phyloP scores from a whole-genome alignment of 2,797 vertebrate species.

The Leucoraja ocellata region DNA sequence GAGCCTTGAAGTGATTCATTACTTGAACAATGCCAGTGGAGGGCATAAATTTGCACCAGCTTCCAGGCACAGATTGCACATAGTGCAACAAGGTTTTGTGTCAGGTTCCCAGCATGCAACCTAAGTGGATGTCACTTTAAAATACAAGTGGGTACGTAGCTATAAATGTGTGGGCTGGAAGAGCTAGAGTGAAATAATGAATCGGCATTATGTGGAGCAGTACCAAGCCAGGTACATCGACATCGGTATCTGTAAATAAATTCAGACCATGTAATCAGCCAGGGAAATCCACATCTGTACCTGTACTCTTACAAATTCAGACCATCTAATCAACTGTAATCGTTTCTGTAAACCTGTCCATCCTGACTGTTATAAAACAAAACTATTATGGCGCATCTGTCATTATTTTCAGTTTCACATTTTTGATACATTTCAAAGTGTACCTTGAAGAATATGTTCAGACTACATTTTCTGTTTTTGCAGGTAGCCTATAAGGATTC shows the following conservation, averaged over 20 bases:
- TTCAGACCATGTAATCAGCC: not conserved
- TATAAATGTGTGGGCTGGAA: too few species aligned
- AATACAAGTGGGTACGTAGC: too few species aligned
- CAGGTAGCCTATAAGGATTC: slow-evolving; percentile 55
- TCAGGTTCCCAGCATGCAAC: too few species aligned
- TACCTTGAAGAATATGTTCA: not conserved
- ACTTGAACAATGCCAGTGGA: too few species aligned
- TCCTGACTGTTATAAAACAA: not conserved
- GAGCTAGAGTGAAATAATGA: too few species aligned
- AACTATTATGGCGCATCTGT: not conserved
- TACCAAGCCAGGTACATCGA: too few species aligned
- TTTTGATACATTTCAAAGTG: not conserved
- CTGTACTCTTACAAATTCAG: not conserved
- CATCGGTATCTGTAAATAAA: not conserved
- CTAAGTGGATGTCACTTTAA: too few species aligned
- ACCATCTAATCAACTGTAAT: not conserved
- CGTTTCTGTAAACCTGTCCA: not conserved
- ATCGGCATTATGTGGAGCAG: too few species aligned
- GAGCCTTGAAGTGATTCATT: too few species aligned
- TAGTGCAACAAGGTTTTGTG: too few species aligned
- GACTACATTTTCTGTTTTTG: not conserved
- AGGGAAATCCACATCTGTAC: not conserved
- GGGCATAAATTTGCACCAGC: too few species aligned
- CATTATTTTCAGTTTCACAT: not conserved
- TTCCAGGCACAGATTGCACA: too few species aligned